phyloP scores from a whole-genome alignment of 2,888 invertebrate species.

The Crioceris asparagi region DNA sequence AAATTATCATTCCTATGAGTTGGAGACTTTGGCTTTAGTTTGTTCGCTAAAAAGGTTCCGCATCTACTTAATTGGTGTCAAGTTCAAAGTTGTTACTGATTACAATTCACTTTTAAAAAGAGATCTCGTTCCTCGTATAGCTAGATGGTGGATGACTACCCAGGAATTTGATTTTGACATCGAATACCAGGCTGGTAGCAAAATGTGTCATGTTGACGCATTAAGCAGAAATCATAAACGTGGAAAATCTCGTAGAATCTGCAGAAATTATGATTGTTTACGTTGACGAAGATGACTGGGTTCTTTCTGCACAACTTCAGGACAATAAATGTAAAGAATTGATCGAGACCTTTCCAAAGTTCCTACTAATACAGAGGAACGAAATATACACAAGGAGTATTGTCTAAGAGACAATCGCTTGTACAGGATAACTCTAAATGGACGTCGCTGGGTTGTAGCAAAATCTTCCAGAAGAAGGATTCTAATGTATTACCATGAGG shows the following conservation, averaged over 20 bases:
- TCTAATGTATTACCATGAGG: slow-evolving; percentile 23
- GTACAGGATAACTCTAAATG: slow-evolving; percentile 10
- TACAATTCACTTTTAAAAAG: slow-evolving; percentile 18
- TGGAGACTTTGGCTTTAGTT: slow-evolving; percentile 15
- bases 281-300: slow-evolving; percentile 15
- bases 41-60: slow-evolving; percentile 11
- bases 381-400: slow-evolving; percentile 14
- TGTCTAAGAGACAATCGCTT: slow-evolving; percentile 14
- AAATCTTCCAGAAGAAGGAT: slow-evolving; percentile 12
- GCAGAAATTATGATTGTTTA: slow-evolving; percentile 11
- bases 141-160: slow-evolving; percentile 26
- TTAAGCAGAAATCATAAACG: slow-evolving; percentile 18
- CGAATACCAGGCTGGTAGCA: slow-evolving; percentile 20
- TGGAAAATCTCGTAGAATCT: neutral
- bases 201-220: slow-evolving; percentile 25
- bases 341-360: slow-evolving; percentile 9
- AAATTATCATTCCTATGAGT: slow-evolving; percentile 13
- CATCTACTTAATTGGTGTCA: slow-evolving; percentile 12
- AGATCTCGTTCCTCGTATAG: slow-evolving; percentile 24
- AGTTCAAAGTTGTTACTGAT: slow-evolving; percentile 18
- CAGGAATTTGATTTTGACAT: slow-evolving; percentile 27
- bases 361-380: slow-evolving; percentile 8
- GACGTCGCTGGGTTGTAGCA: slow-evolving; percentile 15
- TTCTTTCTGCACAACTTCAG: slow-evolving; percentile 17
- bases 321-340: slow-evolving; percentile 11